These are phyloP conservation scores for Ligdia adustata DNA, from an alignment of 2,888 invertebrate genomes.

Conservation along the genomic window DNA sequence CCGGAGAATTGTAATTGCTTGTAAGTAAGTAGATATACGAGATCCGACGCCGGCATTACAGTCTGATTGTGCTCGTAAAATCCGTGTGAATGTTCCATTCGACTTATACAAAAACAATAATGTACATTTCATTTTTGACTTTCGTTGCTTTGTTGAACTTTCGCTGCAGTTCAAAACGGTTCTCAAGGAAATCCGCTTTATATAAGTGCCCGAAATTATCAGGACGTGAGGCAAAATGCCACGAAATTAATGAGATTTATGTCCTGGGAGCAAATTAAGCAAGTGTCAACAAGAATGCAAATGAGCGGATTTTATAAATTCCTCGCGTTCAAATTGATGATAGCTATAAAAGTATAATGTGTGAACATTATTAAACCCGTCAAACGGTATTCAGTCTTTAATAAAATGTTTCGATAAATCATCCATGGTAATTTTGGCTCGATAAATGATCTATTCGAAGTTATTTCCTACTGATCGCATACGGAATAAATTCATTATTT, in stretches of 20 bases:
- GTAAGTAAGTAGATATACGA: slow-evolving; percentile 17
- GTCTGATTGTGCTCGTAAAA: slow-evolving; percentile 7
- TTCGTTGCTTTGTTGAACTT: slow-evolving; percentile 19
- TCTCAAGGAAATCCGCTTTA: slow-evolving; percentile 10
- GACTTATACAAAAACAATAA: slow-evolving; percentile 22
- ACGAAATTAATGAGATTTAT: slow-evolving; percentile 5
- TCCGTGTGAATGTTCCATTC: slow-evolving; percentile 19
- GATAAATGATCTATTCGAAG: slow-evolving; percentile 11
- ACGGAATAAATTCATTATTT: slow-evolving; percentile 44
- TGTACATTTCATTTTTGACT: slow-evolving; percentile 13
- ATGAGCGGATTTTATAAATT: slow-evolving; percentile 21
- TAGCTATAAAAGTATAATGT: slow-evolving; percentile 37
- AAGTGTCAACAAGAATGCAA: slow-evolving; percentile 30
- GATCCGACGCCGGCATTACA: slow-evolving; percentile 3
- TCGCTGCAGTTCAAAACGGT: slow-evolving; percentile 13
- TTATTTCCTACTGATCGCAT: slow-evolving; percentile 37
- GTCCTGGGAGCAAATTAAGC: slow-evolving; percentile 13
- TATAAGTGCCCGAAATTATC: background rate
- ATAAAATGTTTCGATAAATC: slow-evolving; percentile 19
- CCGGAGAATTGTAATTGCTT: slow-evolving; percentile 33
- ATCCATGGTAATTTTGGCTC: slow-evolving; percentile 3
- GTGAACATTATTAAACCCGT: slow-evolving; percentile 41
- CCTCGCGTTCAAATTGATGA: slow-evolving; percentile 24
- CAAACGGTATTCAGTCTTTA: slow-evolving; percentile 40
- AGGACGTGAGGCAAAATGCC: background rate